These are phyloP conservation scores for Bicyclus anynana DNA, from an alignment of 1,140 invertebrate species.

Conservation along the genomic window DNA sequence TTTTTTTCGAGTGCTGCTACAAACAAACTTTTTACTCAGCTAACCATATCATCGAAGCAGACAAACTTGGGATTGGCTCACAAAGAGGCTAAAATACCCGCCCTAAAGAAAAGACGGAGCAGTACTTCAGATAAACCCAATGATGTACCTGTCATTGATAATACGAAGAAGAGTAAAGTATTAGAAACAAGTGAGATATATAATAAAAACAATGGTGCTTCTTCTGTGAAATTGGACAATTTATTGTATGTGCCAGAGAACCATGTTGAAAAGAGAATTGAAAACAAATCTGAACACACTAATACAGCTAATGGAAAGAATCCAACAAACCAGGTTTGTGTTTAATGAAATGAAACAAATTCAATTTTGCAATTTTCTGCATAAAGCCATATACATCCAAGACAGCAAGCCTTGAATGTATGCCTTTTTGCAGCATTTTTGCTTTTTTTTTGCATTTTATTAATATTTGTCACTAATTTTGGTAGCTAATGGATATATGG, in stretches of 20 bases:
- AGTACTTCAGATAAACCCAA: conserved; percentile 70
- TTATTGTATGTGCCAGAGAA: conserved; percentile 43
- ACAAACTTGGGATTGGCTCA: conserved; percentile 42
- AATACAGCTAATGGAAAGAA: conserved; percentile 59
- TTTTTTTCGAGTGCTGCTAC: conserved; percentile 56
- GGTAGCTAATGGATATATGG: too few relatives aligned
- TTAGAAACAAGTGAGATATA: conserved; percentile 63
- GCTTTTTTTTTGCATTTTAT: too few relatives aligned
- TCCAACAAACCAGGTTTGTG: conserved; percentile 37
- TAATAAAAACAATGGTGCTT: conserved; percentile 49
- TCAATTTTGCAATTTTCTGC: too few relatives aligned
- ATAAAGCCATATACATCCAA: too few relatives aligned
- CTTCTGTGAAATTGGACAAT: conserved; percentile 46
- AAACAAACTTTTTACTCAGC: conserved; percentile 66
- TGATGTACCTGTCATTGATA: conserved; percentile 46
- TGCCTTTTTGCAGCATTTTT: too few relatives aligned
- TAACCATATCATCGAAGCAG: conserved; percentile 68
- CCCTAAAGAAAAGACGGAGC: conserved; percentile 60
- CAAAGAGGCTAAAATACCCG: conserved; percentile 59
- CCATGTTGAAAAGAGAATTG: conserved; percentile 55
- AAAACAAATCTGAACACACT: conserved; percentile 41
- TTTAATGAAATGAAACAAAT: background rate
- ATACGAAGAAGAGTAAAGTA: conserved; percentile 55
- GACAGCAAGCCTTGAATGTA: too few relatives aligned
- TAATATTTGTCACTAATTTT: too few relatives aligned